A percentile compares a stretch with the other conserved stretches of the same genome.
Evolutionary conservation across 2,888 invertebrate genomes (phyloP).

Genomic region (Cecidostiba fungosa): DNA sequence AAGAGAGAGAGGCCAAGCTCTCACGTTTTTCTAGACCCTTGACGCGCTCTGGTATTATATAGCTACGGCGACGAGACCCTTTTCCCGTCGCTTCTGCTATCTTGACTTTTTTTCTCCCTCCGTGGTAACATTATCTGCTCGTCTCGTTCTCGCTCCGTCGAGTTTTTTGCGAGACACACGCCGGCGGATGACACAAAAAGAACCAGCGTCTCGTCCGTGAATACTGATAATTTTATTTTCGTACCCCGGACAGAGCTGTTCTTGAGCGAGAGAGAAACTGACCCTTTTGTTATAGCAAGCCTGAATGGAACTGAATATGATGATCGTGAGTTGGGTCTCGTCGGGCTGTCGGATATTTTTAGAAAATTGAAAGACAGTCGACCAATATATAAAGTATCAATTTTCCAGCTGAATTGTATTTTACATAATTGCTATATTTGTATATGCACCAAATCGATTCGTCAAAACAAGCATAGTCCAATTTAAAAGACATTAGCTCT

Average conservation of each 20-base stretch:
- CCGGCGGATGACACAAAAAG: slow-evolving; percentile 41
- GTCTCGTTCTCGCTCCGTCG: background rate
- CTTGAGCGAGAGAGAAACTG: slow-evolving; percentile 4
- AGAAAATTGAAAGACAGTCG: background rate
- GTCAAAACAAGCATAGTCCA: too few relatives aligned
- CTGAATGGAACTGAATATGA: slow-evolving; percentile 11
- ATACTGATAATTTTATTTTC: slow-evolving; percentile 57
- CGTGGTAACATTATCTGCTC: background rate
- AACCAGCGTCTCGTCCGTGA: slow-evolving; percentile 25
- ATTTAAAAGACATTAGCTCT: slow-evolving; percentile 1
- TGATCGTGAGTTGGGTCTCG: slow-evolving; percentile 4
- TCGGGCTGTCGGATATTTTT: background rate
- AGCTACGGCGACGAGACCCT: slow-evolving; percentile 20
- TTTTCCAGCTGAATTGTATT: too few relatives aligned
- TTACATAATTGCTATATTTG: too few relatives aligned
- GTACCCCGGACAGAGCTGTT: slow-evolving; percentile 6
- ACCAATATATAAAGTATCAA: background rate
- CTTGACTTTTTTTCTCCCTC: background rate
- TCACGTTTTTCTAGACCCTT: slow-evolving; percentile 37
- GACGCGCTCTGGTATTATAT: background rate
- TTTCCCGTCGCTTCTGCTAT: slow-evolving; percentile 17
- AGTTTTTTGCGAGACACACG: background rate
- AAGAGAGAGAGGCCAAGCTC: background rate
- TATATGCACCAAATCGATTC: too few relatives aligned
- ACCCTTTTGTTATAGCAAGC: background rate